Percentiles rank a stretch among this genome's conserved stretches.
These are phyloP conservation scores for Rhineura floridana DNA, from an alignment of 2,113 vertebrate genomes.

Conservation along the genomic window DNA sequence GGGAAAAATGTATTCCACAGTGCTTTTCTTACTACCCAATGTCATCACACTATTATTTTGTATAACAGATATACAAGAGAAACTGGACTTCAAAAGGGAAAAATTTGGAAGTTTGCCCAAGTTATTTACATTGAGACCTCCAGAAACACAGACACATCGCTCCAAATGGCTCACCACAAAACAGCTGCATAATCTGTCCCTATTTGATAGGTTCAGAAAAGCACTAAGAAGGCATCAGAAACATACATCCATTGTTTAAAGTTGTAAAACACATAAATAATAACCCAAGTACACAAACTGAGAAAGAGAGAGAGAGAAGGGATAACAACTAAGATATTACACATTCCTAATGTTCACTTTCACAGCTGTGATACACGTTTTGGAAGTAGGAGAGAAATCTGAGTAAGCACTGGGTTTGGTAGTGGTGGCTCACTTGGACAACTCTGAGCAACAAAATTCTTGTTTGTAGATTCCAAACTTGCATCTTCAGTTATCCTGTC, in stretches of 20 bases:
- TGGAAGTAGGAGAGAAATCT: conserved; percentile 82
- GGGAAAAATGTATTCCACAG: conserved; percentile 74
- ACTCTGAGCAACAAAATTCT: conserved; percentile 79
- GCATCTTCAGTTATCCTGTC: conserved; percentile 73
- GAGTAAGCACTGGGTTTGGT: conserved; percentile 80
- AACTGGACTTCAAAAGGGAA: conserved; percentile 73
- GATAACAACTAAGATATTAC: conserved; percentile 90
- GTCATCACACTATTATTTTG: conserved; percentile 74
- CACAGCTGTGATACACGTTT: conserved; percentile 97
- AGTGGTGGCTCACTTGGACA: conserved; percentile 80
- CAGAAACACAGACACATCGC: conserved; percentile 86
- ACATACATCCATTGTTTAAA: conserved; percentile 90
- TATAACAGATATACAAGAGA: conserved; percentile 86
- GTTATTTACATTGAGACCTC: conserved; percentile 90
- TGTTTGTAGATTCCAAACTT: conserved; percentile 82
- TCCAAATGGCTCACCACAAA: conserved; percentile 82
- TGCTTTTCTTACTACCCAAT: conserved; percentile 74
- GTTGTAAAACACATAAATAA: conserved; percentile 80
- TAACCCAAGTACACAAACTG: conserved; percentile 85
- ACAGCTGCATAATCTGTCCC: conserved; percentile 77
- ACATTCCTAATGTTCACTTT: conserved; percentile 92
- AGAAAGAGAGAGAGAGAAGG: conserved; percentile 84
- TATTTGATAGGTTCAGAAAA: conserved; percentile 76
- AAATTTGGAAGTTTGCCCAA: conserved; percentile 78
- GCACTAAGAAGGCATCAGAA: conserved; percentile 83